phyloP scores from a whole-genome alignment of 2,797 vertebrate species.

The Sebastes kiyomatsui region DNA sequence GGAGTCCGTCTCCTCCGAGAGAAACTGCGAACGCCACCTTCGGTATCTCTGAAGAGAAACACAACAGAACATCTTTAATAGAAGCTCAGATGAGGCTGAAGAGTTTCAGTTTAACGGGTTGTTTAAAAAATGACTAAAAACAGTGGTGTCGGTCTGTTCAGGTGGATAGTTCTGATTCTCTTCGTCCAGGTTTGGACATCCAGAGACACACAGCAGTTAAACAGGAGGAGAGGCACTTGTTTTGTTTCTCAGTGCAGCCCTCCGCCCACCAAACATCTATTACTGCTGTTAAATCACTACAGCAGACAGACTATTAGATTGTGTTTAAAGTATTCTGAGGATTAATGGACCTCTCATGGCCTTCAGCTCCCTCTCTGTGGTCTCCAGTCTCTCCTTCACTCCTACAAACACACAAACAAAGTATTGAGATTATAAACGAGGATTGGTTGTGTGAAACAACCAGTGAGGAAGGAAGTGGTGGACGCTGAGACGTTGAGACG shows the following conservation, averaged over 20 bases:
- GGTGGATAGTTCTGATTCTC: too few relatives aligned
- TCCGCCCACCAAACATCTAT: too few relatives aligned
- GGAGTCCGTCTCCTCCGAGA: constrained; percentile 54
- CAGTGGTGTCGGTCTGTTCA: too few relatives aligned
- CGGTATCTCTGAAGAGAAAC: constrained; percentile 30
- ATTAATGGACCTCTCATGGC: constrained; percentile 28
- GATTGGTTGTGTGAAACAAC: not conserved
- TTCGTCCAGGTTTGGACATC: too few relatives aligned
- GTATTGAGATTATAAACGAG: not conserved
- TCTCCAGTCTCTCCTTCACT: constrained; percentile 31
- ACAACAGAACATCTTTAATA: too few relatives aligned
- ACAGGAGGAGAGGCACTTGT: too few relatives aligned
- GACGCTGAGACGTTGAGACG: too few relatives aligned
- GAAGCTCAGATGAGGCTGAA: too few relatives aligned
- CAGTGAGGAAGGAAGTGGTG: not conserved
- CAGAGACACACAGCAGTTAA: too few relatives aligned
- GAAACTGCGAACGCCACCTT: constrained; percentile 69
- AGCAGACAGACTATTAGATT: not conserved
- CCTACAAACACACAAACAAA: constrained; percentile 12
- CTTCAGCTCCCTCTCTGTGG: constrained; percentile 49
- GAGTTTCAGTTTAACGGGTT: too few relatives aligned
- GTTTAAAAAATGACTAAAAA: too few relatives aligned
- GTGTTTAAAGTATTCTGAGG: not conserved
- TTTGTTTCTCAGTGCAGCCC: too few relatives aligned
- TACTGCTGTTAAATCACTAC: not conserved